Evolutionary conservation across 2,113 vertebrate genomes (phyloP).

Genomic region (Pyrgilauda ruficollis): DNA sequence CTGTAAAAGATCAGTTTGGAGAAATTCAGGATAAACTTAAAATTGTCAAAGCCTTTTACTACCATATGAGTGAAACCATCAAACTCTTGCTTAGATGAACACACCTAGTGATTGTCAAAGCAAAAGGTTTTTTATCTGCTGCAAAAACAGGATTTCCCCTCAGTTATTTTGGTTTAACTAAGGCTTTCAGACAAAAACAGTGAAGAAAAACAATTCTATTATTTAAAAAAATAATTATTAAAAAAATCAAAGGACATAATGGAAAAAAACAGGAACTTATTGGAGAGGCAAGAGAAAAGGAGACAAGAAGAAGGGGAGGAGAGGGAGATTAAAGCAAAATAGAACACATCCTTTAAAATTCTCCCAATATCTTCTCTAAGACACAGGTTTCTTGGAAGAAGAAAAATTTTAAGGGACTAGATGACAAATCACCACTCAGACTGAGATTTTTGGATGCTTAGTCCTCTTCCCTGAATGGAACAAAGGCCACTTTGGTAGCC

Average conservation of each 20-base stretch:
- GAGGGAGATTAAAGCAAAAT: background rate
- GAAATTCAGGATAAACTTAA: background rate
- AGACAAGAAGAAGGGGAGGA: background rate
- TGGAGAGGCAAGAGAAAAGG: background rate
- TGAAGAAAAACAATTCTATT: background rate
- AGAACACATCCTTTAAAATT: background rate
- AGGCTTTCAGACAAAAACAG: background rate
- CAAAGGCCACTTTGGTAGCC: background rate
- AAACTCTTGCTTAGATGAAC: conserved; percentile 33
- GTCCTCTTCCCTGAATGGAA: background rate
- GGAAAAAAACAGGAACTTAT: background rate
- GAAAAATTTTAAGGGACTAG: background rate
- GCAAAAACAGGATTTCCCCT: background rate
- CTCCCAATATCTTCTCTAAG: background rate
- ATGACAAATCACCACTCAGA: background rate
- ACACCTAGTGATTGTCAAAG: conserved; percentile 38
- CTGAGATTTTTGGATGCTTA: background rate
- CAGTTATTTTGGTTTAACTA: background rate
- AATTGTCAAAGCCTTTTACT: conserved; percentile 14
- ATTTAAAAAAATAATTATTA: background rate
- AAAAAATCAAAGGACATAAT: background rate
- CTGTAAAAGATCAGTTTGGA: conserved; percentile 24
- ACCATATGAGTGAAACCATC: background rate
- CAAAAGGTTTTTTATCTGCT: background rate
- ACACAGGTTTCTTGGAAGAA: background rate